Evolutionary conservation across 2,888 invertebrate genomes (phyloP).

Genomic region (Cheilosia urbana): DNA sequence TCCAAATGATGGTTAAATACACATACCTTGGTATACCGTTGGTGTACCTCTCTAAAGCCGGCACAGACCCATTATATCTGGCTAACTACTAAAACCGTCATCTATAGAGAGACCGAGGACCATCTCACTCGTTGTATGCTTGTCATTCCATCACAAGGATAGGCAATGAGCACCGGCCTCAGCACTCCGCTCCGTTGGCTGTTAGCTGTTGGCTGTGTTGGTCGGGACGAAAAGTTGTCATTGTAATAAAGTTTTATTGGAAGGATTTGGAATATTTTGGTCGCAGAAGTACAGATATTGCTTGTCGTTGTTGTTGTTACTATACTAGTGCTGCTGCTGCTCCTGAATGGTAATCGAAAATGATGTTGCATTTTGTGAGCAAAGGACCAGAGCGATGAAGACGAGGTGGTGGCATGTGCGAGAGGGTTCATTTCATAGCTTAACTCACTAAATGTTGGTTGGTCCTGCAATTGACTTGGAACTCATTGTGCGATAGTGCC

Average conservation of each 20-base stretch:
- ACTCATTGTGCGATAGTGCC: constrained; percentile 43
- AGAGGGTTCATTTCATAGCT: constrained; percentile 61
- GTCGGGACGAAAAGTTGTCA: constrained; percentile 71
- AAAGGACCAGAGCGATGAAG: constrained; percentile 17
- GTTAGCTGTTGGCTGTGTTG: background rate
- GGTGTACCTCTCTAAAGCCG: constrained; percentile 28
- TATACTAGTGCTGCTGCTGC: constrained; percentile 28
- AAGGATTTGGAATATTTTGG: constrained; percentile 72
- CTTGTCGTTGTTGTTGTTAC: constrained; percentile 26
- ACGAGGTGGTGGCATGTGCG: constrained; percentile 18
- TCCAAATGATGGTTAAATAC: constrained; percentile 55
- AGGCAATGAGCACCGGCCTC: constrained; percentile 33
- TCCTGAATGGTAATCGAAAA: constrained; percentile 66
- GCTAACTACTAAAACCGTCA: constrained; percentile 62
- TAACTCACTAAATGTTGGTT: constrained; percentile 72
- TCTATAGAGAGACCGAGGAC: background rate
- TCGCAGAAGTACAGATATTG: constrained; percentile 34
- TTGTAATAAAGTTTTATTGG: constrained; percentile 74
- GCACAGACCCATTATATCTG: constrained; percentile 32
- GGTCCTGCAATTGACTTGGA: constrained; percentile 73
- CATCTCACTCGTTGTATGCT: constrained; percentile 36
- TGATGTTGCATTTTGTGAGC: constrained; percentile 63
- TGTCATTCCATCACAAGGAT: constrained; percentile 61
- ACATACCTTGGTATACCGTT: constrained; percentile 41
- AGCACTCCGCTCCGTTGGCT: background rate